These are phyloP conservation scores for Gasterosteus aculeatus DNA, from an alignment of 2,113 vertebrate species.

Conservation along the genomic window DNA sequence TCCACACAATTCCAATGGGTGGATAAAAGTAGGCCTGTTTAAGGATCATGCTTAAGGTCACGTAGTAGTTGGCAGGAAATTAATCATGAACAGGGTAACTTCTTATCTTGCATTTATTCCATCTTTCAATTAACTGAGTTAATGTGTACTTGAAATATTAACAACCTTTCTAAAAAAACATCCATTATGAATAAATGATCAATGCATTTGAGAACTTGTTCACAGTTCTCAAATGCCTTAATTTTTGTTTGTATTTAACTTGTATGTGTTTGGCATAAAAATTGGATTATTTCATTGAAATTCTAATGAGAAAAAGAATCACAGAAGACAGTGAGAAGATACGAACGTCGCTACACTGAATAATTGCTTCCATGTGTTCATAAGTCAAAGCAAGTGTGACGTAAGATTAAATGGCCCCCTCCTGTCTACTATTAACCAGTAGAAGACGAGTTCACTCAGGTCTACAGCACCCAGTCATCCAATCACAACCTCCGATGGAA, in stretches of 20 bases:
- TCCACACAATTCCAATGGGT: not conserved
- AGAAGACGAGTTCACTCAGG: slow-evolving; percentile 30
- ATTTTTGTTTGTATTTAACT: no score
- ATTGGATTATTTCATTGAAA: not conserved
- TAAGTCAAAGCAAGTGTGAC: slow-evolving; percentile 35
- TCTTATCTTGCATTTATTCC: not conserved
- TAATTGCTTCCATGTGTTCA: not conserved
- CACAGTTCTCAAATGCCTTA: no score
- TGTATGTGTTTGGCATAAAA: not conserved
- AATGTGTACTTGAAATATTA: not conserved
- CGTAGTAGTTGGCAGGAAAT: not conserved
- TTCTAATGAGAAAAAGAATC: not conserved
- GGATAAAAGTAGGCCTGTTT: not conserved
- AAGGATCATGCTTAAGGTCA: not conserved
- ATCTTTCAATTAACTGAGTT: not conserved
- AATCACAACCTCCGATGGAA: slow-evolving; percentile 67
- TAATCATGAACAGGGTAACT: not conserved
- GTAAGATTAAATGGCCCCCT: slow-evolving; percentile 33
- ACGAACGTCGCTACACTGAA: not conserved
- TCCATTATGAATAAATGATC: not conserved
- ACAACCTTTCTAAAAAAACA: not conserved
- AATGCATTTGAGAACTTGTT: not conserved
- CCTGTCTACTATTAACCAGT: slow-evolving; percentile 42
- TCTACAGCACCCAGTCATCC: slow-evolving; percentile 34
- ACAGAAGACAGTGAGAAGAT: not conserved